Percentiles rank a stretch among this genome's conserved stretches.
Conservation (phyloP, 23 tunicate genomes). For the Halocynthia roretzi region DNA sequence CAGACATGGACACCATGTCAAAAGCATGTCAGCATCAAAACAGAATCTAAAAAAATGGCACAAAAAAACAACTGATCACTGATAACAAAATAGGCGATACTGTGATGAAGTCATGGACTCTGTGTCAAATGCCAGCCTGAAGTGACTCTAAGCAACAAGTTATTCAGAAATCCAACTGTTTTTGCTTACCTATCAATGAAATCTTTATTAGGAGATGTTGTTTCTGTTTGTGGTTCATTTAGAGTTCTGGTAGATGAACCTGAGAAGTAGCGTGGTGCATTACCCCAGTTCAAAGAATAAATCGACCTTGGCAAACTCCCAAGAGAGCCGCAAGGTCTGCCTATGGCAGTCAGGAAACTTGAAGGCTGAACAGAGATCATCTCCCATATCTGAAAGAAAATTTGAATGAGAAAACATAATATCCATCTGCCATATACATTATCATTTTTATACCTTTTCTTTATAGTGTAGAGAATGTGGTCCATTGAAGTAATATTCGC, state of each 20-base stretch:
- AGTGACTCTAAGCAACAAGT: neutral
- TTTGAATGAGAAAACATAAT: neutral
- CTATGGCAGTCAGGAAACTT: constrained; percentile 36
- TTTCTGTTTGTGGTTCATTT: neutral
- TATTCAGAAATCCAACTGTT: neutral
- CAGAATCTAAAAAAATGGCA: constrained; percentile 47
- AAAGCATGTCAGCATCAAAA: constrained; percentile 57
- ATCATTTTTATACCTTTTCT: constrained; percentile 35
- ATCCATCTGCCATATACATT: neutral
- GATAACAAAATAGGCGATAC: neutral
- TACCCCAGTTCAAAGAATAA: constrained; percentile 13
- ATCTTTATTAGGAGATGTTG: neutral
- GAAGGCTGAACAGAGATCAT: constrained; percentile 56
- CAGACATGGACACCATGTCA: constrained; percentile 93
- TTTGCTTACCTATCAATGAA: constrained; percentile 14
- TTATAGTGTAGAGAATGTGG: constrained; percentile 40
- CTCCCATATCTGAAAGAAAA: constrained; percentile 45
- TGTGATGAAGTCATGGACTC: neutral
- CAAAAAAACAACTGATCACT: neutral
- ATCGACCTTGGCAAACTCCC: constrained; percentile 10
- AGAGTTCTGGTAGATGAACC: neutral
- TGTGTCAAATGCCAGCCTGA: neutral
- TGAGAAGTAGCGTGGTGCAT: neutral
- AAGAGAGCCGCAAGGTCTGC: constrained; percentile 47
- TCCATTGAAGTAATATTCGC: constrained; percentile 58